Conservation (phyloP, 1,140 invertebrate species). For the Mya arenaria region DNA sequence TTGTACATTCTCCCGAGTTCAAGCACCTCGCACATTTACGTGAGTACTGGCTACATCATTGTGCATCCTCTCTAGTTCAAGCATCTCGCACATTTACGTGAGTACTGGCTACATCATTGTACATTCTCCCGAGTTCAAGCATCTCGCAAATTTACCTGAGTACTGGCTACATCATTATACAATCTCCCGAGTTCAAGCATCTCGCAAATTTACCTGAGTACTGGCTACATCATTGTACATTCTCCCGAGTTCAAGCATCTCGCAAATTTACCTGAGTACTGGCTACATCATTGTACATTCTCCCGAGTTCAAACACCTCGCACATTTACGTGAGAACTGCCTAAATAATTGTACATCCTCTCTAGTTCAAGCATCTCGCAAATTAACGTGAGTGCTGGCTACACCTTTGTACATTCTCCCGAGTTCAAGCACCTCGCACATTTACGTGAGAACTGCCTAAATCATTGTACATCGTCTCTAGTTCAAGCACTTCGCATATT, state of each 20-base stretch:
- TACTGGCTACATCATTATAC: not conserved
- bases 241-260: not conserved
- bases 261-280: not conserved
- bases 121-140: constrained; percentile 38
- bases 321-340: not conserved
- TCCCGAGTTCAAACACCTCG: not conserved
- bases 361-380: constrained; percentile 24
- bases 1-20: not conserved
- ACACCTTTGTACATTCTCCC: not conserved
- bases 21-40: not conserved
- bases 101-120: no score
- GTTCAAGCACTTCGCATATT: not conserved
- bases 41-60: not conserved
- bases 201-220: not conserved
- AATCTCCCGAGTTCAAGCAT: not conserved
- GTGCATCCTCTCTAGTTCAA: not conserved
- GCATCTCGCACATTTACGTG: not conserved
- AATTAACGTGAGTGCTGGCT: not conserved
- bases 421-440: no score
- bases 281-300: not conserved
- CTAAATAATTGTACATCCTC: constrained; percentile 30
- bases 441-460: not conserved
- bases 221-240: not conserved
- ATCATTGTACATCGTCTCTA: not conserved
- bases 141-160: constrained; percentile 9